Conservation (phyloP, 2,113 vertebrate genomes). For the Chloroceryle aenea region DNA sequence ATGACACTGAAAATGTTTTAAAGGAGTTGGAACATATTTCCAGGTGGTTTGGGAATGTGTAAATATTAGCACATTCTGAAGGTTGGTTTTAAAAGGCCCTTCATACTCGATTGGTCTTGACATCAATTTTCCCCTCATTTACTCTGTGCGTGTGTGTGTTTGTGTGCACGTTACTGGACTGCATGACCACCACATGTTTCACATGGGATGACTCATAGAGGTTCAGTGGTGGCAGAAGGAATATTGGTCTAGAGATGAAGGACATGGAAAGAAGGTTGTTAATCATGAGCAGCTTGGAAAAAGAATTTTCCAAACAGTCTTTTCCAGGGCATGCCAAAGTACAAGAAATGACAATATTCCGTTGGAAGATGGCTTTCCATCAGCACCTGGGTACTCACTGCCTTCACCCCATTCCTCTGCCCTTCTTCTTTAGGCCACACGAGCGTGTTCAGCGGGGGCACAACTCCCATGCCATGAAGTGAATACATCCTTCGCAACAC, state of each 20-base stretch:
- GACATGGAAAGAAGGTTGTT: background rate
- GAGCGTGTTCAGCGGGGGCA: background rate
- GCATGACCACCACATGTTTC: background rate
- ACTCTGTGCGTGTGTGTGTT: background rate
- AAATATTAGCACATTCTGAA: constrained; percentile 52
- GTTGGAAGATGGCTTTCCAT: background rate
- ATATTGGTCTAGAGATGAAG: background rate
- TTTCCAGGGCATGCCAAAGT: background rate
- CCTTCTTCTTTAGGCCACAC: background rate
- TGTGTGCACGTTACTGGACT: background rate
- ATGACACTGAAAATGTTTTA: constrained; percentile 44
- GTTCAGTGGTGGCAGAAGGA: background rate
- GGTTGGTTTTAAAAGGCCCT: constrained; percentile 38
- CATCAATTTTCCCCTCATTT: constrained; percentile 39
- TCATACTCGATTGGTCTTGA: constrained; percentile 12
- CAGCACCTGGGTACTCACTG: background rate
- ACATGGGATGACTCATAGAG: constrained; percentile 1
- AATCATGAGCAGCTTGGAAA: background rate
- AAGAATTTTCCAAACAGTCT: background rate
- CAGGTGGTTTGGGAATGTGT: constrained; percentile 47
- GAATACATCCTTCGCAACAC: background rate
- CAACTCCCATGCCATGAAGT: background rate
- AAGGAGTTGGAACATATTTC: constrained; percentile 48
- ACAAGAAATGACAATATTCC: background rate
- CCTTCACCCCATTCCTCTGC: background rate